Evolutionary conservation across 2,797 vertebrate species (phyloP).

Genomic region (Vespertilio murinus): DNA sequence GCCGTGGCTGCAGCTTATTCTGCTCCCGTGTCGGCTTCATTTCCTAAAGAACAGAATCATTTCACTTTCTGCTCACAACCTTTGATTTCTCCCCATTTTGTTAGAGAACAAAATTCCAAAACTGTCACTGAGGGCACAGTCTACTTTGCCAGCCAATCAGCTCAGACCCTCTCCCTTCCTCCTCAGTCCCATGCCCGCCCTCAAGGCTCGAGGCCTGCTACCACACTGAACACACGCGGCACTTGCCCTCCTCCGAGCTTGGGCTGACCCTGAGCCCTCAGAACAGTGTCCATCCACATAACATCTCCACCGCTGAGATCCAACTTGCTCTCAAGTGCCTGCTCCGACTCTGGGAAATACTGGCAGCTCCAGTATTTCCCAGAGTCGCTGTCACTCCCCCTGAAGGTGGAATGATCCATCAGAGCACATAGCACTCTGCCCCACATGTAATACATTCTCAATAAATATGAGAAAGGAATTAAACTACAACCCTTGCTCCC

Average conservation of each 20-base stretch:
- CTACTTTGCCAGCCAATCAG: background rate
- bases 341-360: background rate
- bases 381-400: background rate
- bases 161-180: background rate
- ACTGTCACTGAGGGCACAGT: background rate
- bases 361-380: background rate
- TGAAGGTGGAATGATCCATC: background rate
- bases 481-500: background rate
- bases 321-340: background rate
- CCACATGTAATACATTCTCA: background rate
- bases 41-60: background rate
- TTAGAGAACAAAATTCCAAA: background rate
- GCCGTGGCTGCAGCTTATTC: background rate
- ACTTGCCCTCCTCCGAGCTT: background rate
- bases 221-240: background rate
- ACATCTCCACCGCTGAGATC: background rate
- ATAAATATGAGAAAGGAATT: conserved; percentile 13
- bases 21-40: background rate
- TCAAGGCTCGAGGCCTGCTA: background rate
- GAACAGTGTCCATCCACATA: background rate
- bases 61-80: background rate
- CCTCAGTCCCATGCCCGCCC: background rate
- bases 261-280: background rate
- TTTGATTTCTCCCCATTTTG: background rate
- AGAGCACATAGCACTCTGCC: background rate